phyloP scores from a whole-genome alignment of 2,888 invertebrate species.

The Dasypogon diadema region DNA sequence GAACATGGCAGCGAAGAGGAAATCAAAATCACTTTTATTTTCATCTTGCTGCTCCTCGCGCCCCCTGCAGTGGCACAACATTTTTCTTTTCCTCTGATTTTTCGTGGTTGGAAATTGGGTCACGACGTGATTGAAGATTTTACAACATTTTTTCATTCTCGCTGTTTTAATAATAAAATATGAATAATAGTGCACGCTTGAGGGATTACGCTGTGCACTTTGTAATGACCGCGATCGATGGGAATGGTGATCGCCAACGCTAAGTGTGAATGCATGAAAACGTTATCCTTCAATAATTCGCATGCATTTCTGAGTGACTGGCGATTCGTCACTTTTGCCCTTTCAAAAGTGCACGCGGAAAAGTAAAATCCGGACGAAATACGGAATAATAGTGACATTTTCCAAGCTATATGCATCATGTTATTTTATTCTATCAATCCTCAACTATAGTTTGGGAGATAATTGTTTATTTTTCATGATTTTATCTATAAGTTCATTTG shows the following conservation, averaged over 20 bases:
- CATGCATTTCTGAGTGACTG: slow-evolving; percentile 10
- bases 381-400: too few relatives aligned
- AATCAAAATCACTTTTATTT: slow-evolving; percentile 46
- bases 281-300: slow-evolving; percentile 20
- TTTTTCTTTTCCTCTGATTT: slow-evolving; percentile 39
- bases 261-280: not conserved
- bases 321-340: slow-evolving; percentile 4
- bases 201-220: slow-evolving; percentile 30
- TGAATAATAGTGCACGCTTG: slow-evolving; percentile 44
- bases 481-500: too few relatives aligned
- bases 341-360: slow-evolving; percentile 2
- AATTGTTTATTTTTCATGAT: too few relatives aligned
- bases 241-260: not conserved
- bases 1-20: slow-evolving; percentile 5
- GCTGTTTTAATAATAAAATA: slow-evolving; percentile 43
- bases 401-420: too few relatives aligned
- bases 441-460: too few relatives aligned
- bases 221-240: not conserved
- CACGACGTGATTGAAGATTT: slow-evolving; percentile 53
- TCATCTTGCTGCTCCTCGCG: slow-evolving; percentile 7
- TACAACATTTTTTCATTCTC: slow-evolving; percentile 8
- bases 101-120: slow-evolving; percentile 53
- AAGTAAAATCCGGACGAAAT: too few relatives aligned
- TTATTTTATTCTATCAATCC: too few relatives aligned
- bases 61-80: not conserved